A percentile compares a stretch with the other conserved stretches of the same genome.
These are phyloP conservation scores for Homarus americanus DNA, from an alignment of 1,140 invertebrate genomes.

Conservation along the genomic window DNA sequence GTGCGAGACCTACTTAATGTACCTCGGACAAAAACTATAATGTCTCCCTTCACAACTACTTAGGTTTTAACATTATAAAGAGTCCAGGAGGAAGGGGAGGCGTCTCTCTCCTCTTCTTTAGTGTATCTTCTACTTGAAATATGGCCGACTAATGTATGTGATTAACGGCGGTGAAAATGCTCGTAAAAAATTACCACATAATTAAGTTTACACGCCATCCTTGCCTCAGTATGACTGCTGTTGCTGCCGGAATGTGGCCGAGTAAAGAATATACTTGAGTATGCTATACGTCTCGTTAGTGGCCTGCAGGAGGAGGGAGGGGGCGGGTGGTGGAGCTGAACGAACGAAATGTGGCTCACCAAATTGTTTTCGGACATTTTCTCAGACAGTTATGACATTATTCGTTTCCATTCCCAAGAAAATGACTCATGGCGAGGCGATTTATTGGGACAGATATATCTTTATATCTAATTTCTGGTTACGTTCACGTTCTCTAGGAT, in stretches of 20 bases:
- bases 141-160: not conserved
- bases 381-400: not conserved
- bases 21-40: too few species aligned
- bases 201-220: not conserved
- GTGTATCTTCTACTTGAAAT: not conserved
- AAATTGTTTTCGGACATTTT: not conserved
- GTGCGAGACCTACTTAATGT: too few species aligned
- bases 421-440: not conserved
- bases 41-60: too few species aligned
- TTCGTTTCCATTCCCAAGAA: conserved; percentile 5
- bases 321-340: not conserved
- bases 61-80: too few species aligned
- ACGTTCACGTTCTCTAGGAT: not conserved
- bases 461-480: conserved; percentile 7
- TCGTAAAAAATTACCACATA: not conserved
- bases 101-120: not conserved
- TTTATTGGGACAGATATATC: not conserved
- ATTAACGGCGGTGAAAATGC: not conserved
- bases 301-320: not conserved
- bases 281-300: not conserved
- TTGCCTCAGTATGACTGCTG: not conserved
- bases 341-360: not conserved
- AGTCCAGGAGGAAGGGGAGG: not conserved
- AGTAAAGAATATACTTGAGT: not conserved
- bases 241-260: not conserved